Percentiles rank a stretch among this genome's conserved stretches.
Conservation (phyloP, 2,797 vertebrate genomes). For the Syngnathus rostellatus region DNA sequence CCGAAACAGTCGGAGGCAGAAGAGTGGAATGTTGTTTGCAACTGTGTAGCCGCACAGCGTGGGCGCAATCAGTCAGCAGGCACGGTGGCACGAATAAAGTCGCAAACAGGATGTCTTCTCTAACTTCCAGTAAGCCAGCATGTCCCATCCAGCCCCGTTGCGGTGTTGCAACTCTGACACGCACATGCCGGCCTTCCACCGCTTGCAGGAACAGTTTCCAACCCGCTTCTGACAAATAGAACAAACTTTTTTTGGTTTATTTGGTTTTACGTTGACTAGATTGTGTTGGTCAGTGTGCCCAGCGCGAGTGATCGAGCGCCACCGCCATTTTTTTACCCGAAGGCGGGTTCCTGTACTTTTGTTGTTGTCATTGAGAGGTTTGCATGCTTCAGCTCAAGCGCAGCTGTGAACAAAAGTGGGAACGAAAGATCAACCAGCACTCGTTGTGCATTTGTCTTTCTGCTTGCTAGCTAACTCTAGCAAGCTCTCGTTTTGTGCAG, state of each 20-base stretch:
- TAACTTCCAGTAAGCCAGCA: conserved; percentile 43
- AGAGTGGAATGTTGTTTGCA: conserved; percentile 64
- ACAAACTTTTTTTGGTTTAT: too few species aligned
- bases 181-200: not conserved
- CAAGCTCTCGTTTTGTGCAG: not conserved
- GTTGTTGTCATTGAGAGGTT: not conserved
- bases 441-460: not conserved
- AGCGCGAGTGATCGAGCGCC: not conserved
- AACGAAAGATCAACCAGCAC: not conserved
- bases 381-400: not conserved
- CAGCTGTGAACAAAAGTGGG: not conserved
- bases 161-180: conserved; percentile 18
- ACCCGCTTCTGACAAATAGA: too few species aligned
- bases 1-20: conserved; percentile 40
- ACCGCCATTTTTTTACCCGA: not conserved
- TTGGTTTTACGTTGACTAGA: too few species aligned
- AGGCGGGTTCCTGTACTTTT: not conserved
- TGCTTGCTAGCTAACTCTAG: not conserved
- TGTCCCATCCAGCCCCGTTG: conserved; percentile 28
- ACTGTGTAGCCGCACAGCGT: conserved; percentile 39
- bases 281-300: not conserved
- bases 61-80: conserved; percentile 44
- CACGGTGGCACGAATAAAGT: conserved; percentile 35
- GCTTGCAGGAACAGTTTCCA: not conserved
- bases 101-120: conserved; percentile 29